Evolutionary conservation across 2,888 invertebrate species (phyloP).

Genomic region (Calameuta filiformis): DNA sequence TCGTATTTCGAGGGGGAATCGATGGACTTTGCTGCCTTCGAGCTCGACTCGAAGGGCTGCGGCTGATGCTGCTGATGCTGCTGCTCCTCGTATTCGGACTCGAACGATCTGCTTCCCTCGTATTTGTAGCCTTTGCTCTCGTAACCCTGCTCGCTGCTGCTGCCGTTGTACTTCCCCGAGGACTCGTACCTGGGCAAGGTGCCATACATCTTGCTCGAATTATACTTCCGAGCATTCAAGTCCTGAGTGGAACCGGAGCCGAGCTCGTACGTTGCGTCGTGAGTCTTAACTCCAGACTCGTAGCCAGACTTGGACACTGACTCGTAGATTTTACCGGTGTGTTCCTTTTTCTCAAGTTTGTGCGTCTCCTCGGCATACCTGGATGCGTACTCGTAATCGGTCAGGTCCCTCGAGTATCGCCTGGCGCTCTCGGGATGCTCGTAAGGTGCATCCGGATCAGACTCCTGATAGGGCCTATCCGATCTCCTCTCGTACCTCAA

Average conservation of each 20-base stretch:
- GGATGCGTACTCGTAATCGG: slow-evolving; percentile 58
- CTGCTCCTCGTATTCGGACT: slow-evolving; percentile 43
- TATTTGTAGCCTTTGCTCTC: slow-evolving; percentile 31
- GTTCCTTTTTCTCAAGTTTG: slow-evolving; percentile 59
- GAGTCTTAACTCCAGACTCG: slow-evolving; percentile 62
- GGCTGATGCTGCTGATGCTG: too few species aligned
- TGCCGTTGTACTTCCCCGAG: slow-evolving; percentile 13
- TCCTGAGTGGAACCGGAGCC: slow-evolving; percentile 46
- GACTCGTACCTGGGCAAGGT: slow-evolving; percentile 58
- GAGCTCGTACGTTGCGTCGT: slow-evolving; percentile 59
- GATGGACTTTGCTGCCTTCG: slow-evolving; percentile 36
- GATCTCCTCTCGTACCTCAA: slow-evolving; percentile 53
- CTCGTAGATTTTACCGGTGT: slow-evolving; percentile 53
- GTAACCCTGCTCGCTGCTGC: slow-evolving; percentile 31
- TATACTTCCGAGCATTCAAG: slow-evolving; percentile 44
- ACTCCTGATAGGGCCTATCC: slow-evolving; percentile 58
- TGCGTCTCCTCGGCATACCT: slow-evolving; percentile 60
- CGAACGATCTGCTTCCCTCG: slow-evolving; percentile 37
- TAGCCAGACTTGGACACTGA: slow-evolving; percentile 51
- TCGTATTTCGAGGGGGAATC: slow-evolving; percentile 56
- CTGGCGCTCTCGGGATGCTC: slow-evolving; percentile 47
- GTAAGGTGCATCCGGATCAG: slow-evolving; percentile 60
- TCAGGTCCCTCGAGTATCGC: slow-evolving; percentile 58
- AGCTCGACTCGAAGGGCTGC: slow-evolving; percentile 33
- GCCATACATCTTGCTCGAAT: slow-evolving; percentile 58